Conservation (phyloP, 2,888 invertebrate species). For the Oscheius onirici region DNA sequence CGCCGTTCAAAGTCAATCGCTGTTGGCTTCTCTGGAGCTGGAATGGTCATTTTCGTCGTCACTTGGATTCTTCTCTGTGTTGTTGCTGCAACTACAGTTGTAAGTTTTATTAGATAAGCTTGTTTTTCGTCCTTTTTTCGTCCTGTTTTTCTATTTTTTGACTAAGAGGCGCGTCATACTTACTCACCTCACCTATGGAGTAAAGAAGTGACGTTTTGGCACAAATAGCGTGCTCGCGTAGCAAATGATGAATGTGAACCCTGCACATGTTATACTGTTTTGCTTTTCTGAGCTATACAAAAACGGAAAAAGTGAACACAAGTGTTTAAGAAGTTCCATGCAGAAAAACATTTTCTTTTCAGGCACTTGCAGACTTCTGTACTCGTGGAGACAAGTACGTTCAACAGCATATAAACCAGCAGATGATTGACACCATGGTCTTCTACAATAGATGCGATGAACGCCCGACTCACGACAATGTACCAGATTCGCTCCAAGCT, state of each 20-base stretch:
- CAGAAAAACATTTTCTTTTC: no score
- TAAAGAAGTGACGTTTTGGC: no score
- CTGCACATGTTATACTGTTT: no score
- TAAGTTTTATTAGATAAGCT: constrained; percentile 37
- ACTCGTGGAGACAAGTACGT: constrained; percentile 57
- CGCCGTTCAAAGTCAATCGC: constrained; percentile 66
- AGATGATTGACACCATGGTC: constrained; percentile 56
- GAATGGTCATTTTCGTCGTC: constrained; percentile 67
- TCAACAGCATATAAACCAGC: constrained; percentile 44
- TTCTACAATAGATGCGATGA: constrained; percentile 60
- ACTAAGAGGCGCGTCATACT: no score
- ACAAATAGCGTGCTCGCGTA: no score
- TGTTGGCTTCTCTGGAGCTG: constrained; percentile 68
- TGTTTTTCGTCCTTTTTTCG: background rate
- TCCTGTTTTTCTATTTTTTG: no score
- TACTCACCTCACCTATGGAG: no score
- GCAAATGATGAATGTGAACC: no score
- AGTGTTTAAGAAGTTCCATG: no score
- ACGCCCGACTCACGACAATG: constrained; percentile 52
- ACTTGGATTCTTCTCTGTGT: constrained; percentile 63
- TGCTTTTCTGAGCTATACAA: no score
- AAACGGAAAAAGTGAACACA: no score
- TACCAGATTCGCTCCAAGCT: constrained; percentile 38
- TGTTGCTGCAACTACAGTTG: constrained; percentile 62
- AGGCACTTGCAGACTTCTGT: constrained; percentile 66